Conservation (phyloP, 2,888 invertebrate species). For the Lasioglossum oenotherae region DNA sequence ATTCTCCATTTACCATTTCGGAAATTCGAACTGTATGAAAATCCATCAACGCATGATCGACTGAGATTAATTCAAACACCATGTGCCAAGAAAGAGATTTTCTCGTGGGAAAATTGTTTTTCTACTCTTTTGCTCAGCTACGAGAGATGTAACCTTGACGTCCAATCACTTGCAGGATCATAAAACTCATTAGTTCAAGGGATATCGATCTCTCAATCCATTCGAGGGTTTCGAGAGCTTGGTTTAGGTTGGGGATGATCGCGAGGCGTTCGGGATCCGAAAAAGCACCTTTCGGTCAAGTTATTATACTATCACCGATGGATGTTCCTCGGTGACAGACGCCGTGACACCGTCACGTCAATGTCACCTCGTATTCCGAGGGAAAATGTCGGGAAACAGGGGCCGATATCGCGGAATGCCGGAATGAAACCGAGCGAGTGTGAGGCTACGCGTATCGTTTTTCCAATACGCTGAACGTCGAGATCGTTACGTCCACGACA, state of each 20-base stretch:
- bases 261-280: not conserved
- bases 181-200: not conserved
- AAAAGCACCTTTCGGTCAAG: not conserved
- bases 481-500: slow-evolving; percentile 19
- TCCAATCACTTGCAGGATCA: not conserved
- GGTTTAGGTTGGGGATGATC: not conserved
- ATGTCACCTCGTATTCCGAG: slow-evolving; percentile 22
- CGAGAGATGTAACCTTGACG: not conserved
- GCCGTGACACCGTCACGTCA: slow-evolving; percentile 6
- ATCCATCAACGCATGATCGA: not conserved
- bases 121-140: not conserved
- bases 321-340: slow-evolving; percentile 23
- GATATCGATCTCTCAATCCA: not conserved
- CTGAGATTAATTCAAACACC: not conserved
- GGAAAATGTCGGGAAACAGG: slow-evolving; percentile 34
- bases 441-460: slow-evolving; percentile 36
- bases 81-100: not conserved
- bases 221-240: not conserved
- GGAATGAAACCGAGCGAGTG: slow-evolving; percentile 43
- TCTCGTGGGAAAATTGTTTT: no score
- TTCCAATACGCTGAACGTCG: slow-evolving; percentile 47
- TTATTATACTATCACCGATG: slow-evolving; percentile 35
- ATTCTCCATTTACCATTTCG: not conserved
- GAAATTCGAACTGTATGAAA: not conserved
- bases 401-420: slow-evolving; percentile 29